A percentile compares a stretch with the other conserved stretches of the same genome.
Evolutionary conservation across 1,140 invertebrate genomes (phyloP).

Genomic region (Heliconius melpomene): DNA sequence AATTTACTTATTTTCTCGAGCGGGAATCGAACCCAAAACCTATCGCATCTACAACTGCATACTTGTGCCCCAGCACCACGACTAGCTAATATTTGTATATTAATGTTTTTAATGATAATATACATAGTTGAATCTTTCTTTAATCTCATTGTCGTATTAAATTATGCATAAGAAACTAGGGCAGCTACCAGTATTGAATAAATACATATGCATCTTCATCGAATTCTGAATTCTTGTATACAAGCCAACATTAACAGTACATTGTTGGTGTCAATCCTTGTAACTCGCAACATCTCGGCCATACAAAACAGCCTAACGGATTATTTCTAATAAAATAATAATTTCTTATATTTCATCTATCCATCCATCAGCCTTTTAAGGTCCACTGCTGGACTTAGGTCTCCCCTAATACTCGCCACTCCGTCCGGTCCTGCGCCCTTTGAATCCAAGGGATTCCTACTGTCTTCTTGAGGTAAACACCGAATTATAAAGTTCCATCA

Average conservation of each 20-base stretch:
- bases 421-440: no score
- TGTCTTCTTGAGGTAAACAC: no score
- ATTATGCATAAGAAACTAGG: constrained; percentile 18
- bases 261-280: constrained; percentile 18
- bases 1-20: no score
- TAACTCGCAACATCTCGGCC: background rate
- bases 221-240: constrained; percentile 28
- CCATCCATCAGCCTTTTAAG: no score
- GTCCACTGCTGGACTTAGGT: no score
- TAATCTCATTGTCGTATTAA: constrained; percentile 3
- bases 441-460: no score
- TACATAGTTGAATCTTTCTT: background rate
- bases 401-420: no score
- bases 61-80: no score
- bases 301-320: constrained; percentile 27
- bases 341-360: background rate
- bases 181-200: constrained; percentile 17
- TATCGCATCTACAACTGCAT: no score
- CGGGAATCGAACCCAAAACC: no score
- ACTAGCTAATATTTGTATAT: background rate
- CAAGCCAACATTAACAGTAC: constrained; percentile 28
- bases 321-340: background rate
- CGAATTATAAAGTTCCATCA: constrained; percentile 16
- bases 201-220: constrained; percentile 18
- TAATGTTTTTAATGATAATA: background rate